Percentiles rank a stretch among this genome's conserved stretches.
phyloP scores from a whole-genome alignment of 1,140 invertebrate species.

The Sesamia nonagrioides region DNA sequence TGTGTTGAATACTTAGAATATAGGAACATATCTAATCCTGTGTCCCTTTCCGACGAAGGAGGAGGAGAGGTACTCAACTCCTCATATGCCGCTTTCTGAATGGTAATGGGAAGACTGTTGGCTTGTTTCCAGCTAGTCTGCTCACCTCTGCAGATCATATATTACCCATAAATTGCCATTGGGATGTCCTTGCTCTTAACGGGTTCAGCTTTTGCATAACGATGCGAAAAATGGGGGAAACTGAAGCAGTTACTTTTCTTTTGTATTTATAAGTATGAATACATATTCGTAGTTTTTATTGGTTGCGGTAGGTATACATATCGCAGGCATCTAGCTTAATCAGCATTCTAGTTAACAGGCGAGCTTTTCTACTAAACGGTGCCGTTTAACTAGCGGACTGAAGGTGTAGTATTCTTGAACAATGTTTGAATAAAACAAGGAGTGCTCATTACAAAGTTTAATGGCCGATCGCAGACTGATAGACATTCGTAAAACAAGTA shows the following conservation, averaged over 20 bases:
- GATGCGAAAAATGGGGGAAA: constrained; percentile 1
- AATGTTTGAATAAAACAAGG: too few relatives aligned
- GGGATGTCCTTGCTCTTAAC: constrained; percentile 1
- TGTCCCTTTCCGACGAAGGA: not conserved
- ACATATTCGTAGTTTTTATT: too few relatives aligned
- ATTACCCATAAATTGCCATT: not conserved
- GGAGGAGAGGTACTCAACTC: too few relatives aligned
- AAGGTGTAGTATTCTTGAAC: too few relatives aligned
- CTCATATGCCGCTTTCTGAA: constrained; percentile 7
- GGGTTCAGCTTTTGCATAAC: constrained; percentile 21
- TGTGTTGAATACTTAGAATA: not conserved
- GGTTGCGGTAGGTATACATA: too few relatives aligned
- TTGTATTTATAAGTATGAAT: not conserved
- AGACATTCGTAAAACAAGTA: too few relatives aligned
- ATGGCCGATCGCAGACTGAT: too few relatives aligned
- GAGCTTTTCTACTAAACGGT: too few relatives aligned
- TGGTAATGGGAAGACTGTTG: constrained; percentile 8
- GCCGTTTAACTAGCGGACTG: too few relatives aligned
- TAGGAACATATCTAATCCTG: not conserved
- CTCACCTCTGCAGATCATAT: constrained; percentile 33
- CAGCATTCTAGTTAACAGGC: too few relatives aligned
- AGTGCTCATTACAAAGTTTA: too few relatives aligned
- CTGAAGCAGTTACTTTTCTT: not conserved
- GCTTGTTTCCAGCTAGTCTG: constrained; percentile 19
- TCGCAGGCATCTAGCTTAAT: too few relatives aligned